Evolutionary conservation across 1,140 invertebrate species (phyloP), one percentile per base, ranked within the genome.

Genomic region (Drusus annulatus): DNA sequence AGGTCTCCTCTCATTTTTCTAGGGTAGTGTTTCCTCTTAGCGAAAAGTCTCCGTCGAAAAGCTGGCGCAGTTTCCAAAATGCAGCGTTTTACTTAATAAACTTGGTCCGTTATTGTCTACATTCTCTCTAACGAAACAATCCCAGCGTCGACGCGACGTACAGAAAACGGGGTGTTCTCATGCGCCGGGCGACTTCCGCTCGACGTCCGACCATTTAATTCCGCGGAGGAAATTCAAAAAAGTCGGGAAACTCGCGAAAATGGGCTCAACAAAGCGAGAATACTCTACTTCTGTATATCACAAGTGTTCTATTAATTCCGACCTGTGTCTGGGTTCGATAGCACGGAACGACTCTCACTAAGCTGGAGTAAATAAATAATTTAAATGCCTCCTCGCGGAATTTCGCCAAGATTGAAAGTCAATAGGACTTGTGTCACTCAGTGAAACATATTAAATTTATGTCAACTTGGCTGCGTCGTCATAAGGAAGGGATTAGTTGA

Each of bases 201-300:
- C 25, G 8, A 71, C 68, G 68, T 51, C 68, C 68, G 68, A 71
- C 68, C 68, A 60, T 60, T 75, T 75, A 75, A 75, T 75, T 75
- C 52, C 28, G 19, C 23, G 25, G 31, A 58, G 73, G 52, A 75
- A 75, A 75, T 75, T 75, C 52, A 75, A 60, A 75, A 75, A 75
- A 60, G 73, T 25, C 54, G 52, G 73, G 56, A 58, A 75, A 50
- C 73, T 31, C 73, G 73, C 54, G 73, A 58, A 75, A 45, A 58
- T 28, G 45, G 10, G 68, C 19, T 21, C 68, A 54, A 71, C 68
- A 71, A 71, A 71, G 68, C 68, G 25, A 71, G 68, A 19, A 51
- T 51, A 21, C 68, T 71, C 8, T 50, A 51, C 23, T 52, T 7
- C 63, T 25, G 52, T 54, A 54, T 54, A n/a, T 19, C 23, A 60